Conservation (phyloP, 2,797 vertebrate genomes). For the Limnodromus scolopaceus region DNA sequence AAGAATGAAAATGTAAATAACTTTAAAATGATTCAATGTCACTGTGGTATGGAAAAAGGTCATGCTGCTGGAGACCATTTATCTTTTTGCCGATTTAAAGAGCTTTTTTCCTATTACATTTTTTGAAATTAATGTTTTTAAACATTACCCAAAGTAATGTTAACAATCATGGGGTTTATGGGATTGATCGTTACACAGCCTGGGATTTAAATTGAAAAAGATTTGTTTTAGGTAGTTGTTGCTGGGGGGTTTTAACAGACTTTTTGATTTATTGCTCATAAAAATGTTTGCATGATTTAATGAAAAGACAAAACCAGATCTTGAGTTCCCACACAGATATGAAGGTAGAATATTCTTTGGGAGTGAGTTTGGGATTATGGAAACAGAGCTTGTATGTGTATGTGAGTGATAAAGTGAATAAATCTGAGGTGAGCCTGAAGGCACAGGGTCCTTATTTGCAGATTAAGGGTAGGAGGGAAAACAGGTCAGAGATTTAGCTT, state of each 20-base stretch:
- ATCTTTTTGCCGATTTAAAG: constrained; percentile 76
- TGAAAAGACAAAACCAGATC: neutral
- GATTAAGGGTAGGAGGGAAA: neutral
- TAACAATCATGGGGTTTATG: constrained; percentile 73
- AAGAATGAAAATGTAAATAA: constrained; percentile 82
- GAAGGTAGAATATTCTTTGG: neutral
- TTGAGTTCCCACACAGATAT: neutral
- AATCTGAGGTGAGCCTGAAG: neutral
- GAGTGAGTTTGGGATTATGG: neutral
- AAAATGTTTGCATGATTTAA: neutral
- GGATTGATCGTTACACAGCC: constrained; percentile 68
- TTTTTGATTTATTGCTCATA: constrained; percentile 21
- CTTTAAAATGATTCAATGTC: constrained; percentile 80
- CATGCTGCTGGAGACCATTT: constrained; percentile 68
- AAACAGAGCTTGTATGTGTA: rapidly evolving
- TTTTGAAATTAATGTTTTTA: constrained; percentile 80
- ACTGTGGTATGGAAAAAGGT: constrained; percentile 70
- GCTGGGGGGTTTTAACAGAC: neutral
- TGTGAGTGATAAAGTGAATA: rapidly evolving
- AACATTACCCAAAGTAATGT: constrained; percentile 77
- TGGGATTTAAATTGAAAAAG: constrained; percentile 35
- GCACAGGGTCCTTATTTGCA: neutral
- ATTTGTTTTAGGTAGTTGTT: constrained; percentile 23
- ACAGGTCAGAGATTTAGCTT: neutral
- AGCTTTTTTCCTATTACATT: constrained; percentile 80